Evolutionary conservation across 2,113 vertebrate species (phyloP).

Genomic region (Setophaga coronata): DNA sequence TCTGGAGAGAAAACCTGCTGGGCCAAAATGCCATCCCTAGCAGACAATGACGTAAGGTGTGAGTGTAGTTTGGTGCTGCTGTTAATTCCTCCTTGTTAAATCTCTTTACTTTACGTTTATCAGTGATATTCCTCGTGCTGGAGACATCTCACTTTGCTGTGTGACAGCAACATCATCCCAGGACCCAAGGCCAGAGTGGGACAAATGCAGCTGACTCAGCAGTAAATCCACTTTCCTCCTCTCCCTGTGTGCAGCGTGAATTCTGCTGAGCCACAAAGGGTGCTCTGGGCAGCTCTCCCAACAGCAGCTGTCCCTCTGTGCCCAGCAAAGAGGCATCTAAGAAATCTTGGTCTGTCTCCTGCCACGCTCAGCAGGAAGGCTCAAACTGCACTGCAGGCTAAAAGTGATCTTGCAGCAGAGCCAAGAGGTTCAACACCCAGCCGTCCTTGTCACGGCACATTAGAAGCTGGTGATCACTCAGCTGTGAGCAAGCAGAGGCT

Average conservation of each 20-base stretch:
- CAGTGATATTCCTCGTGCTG: not conserved
- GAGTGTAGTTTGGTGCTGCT: not conserved
- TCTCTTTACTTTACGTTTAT: not conserved
- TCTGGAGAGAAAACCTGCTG: not conserved
- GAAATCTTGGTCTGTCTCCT: constrained; percentile 58
- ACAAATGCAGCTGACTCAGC: constrained; percentile 50
- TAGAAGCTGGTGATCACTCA: constrained; percentile 31
- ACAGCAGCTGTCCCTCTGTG: constrained; percentile 56
- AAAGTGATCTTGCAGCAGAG: constrained; percentile 32
- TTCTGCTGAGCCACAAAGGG: constrained; percentile 27
- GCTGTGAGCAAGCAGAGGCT: constrained; percentile 12
- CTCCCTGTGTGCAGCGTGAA: not conserved
- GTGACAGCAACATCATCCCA: not conserved
- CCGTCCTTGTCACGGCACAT: constrained; percentile 44
- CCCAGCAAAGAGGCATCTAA: constrained; percentile 14
- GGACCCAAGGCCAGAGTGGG: not conserved
- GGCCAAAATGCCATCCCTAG: not conserved
- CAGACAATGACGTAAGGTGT: not conserved
- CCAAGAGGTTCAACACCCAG: constrained; percentile 36
- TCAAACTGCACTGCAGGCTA: constrained; percentile 36
- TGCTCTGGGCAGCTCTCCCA: constrained; percentile 39
- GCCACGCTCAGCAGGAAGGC: constrained; percentile 41
- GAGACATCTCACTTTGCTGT: rapidly evolving
- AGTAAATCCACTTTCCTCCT: not conserved
- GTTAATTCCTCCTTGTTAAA: not conserved